Conservation (phyloP, 2,113 vertebrate species). For the Spea multiplicata region DNA sequence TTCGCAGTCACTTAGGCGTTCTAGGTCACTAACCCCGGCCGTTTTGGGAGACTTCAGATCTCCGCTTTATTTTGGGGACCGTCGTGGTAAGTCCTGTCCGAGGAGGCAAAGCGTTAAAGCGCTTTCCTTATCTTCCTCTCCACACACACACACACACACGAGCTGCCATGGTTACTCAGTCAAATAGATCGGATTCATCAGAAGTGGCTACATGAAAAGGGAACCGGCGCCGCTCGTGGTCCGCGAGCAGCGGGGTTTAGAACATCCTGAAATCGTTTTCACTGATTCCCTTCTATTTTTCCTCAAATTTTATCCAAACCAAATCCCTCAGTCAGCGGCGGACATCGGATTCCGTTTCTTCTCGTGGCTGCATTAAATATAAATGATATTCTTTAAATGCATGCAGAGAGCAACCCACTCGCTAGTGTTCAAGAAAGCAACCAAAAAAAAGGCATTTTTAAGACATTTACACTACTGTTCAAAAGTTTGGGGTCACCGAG, state of each 20-base stretch:
- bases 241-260: background rate
- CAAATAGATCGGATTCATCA: background rate
- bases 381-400: too few species aligned
- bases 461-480: too few species aligned
- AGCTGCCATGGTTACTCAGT: slow-evolving; percentile 2
- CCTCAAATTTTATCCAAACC: too few species aligned
- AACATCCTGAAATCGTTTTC: background rate
- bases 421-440: too few species aligned
- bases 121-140: slow-evolving; percentile 3
- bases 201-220: background rate
- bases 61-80: background rate
- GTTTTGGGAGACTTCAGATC: background rate
- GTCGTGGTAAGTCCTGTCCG: background rate
- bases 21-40: background rate
- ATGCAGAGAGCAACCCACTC: too few species aligned
- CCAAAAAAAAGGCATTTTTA: too few species aligned
- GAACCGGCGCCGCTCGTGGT: background rate
- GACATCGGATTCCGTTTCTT: too few species aligned
- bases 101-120: background rate
- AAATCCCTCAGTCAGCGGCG: too few species aligned
- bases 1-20: background rate
- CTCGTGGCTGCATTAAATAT: too few species aligned
- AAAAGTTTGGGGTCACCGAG: too few species aligned
- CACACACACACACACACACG: background rate
- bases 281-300: background rate